Conservation (phyloP, 2,888 invertebrate genomes). For the Agriopis aurantiaria region DNA sequence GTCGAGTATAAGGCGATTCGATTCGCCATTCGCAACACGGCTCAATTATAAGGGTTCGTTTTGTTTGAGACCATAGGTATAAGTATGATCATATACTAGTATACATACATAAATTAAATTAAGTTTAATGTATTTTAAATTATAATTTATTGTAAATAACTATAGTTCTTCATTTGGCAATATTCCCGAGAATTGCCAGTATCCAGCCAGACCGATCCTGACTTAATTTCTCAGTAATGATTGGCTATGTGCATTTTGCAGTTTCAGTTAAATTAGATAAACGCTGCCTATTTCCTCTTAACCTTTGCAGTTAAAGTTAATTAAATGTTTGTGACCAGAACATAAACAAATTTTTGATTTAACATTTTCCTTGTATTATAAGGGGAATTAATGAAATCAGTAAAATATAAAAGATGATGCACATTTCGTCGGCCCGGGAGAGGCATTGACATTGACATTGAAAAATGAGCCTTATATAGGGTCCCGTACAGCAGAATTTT, state of each 20-base stretch:
- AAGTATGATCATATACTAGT: background rate
- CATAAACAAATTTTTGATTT: background rate
- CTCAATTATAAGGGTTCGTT: background rate
- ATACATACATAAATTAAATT: background rate
- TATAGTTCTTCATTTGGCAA: background rate
- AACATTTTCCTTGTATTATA: background rate
- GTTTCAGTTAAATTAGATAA: slow-evolving; percentile 34
- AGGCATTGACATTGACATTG: too few species aligned
- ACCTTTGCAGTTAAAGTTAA: slow-evolving; percentile 7
- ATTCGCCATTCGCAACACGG: background rate
- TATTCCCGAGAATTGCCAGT: slow-evolving; percentile 6
- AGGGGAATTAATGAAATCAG: too few species aligned
- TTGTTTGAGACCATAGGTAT: background rate
- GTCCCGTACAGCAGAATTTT: too few species aligned
- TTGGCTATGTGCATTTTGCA: slow-evolving; percentile 19
- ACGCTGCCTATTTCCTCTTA: slow-evolving; percentile 9
- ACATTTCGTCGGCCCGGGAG: too few species aligned
- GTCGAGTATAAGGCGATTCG: background rate
- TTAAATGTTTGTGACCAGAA: background rate
- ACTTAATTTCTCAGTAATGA: slow-evolving; percentile 15
- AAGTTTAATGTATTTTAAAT: background rate
- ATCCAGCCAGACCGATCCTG: slow-evolving; percentile 14
- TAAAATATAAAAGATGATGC: too few species aligned
- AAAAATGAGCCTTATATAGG: too few species aligned
- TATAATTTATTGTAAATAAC: background rate